phyloP scores from a whole-genome alignment of 1,140 invertebrate genomes.

The Scaptomyza graminum region DNA sequence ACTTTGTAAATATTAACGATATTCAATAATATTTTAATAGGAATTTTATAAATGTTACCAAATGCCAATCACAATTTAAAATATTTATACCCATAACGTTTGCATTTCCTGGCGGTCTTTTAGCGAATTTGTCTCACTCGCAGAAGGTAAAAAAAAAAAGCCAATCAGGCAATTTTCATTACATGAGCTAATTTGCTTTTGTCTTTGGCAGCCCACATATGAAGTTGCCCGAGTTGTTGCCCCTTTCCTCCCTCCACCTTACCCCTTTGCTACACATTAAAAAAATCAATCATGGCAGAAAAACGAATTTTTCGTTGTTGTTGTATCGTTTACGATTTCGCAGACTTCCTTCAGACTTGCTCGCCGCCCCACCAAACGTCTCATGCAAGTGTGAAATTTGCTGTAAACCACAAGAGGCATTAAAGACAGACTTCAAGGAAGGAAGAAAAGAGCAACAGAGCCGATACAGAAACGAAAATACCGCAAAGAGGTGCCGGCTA shows the following conservation, averaged over 20 bases:
- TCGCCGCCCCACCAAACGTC: constrained; percentile 21
- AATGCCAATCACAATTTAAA: too few species aligned
- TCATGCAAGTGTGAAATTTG: constrained; percentile 76
- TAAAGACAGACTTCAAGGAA: constrained; percentile 37
- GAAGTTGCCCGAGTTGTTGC: constrained; percentile 13
- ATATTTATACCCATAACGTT: too few species aligned
- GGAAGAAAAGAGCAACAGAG: constrained; percentile 11
- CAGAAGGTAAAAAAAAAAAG: constrained; percentile 8
- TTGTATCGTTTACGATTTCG: constrained; percentile 61
- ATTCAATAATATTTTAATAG: too few species aligned
- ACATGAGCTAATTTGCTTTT: constrained; percentile 33
- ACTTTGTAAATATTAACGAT: too few species aligned
- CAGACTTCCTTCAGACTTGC: constrained; percentile 29
- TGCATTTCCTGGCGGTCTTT: neutral
- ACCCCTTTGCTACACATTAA: constrained; percentile 26
- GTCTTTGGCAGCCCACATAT: constrained; percentile 33
- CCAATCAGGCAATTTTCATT: constrained; percentile 26
- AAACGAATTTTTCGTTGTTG: constrained; percentile 17
- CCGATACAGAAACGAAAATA: constrained; percentile 65
- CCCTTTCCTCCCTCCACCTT: neutral
- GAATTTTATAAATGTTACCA: too few species aligned
- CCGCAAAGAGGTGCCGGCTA: constrained; percentile 65
- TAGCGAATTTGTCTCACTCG: neutral
- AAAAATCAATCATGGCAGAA: constrained; percentile 48
- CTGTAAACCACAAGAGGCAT: constrained; percentile 79